Percentiles rank a stretch among this genome's conserved stretches.
phyloP scores from a whole-genome alignment of 1,140 invertebrate species.

The Saccostrea glomerata region DNA sequence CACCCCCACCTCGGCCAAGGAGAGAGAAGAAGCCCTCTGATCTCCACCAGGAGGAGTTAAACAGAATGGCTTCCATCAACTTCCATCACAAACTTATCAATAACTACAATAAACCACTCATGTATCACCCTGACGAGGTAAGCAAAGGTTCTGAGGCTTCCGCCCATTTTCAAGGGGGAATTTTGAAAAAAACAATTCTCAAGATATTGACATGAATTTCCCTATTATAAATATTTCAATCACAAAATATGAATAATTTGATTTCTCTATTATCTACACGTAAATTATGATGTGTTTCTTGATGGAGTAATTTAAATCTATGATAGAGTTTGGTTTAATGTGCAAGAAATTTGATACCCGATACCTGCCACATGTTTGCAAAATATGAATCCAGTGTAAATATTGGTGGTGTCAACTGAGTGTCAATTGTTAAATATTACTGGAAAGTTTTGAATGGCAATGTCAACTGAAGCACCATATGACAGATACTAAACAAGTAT shows the following conservation, averaged over 20 bases:
- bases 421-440: constrained; percentile 14
- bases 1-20: not conserved
- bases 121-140: constrained; percentile 58
- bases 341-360: not conserved
- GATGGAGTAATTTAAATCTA: not conserved
- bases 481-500: constrained; percentile 18
- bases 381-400: not conserved
- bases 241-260: too few relatives aligned
- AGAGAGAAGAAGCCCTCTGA: constrained; percentile 24
- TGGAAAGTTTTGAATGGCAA: constrained; percentile 22
- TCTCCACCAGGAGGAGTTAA: constrained; percentile 41
- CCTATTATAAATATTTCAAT: too few relatives aligned
- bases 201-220: too few relatives aligned
- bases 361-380: not conserved
- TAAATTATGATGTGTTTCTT: not conserved
- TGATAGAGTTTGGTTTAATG: not conserved
- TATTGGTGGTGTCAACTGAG: not conserved
- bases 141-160: not conserved
- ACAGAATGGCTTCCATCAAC: constrained; percentile 54
- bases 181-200: not conserved
- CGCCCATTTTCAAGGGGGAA: not conserved
- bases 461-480: constrained; percentile 9
- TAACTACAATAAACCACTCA: constrained; percentile 54
- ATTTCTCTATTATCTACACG: not conserved
- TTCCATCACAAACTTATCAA: constrained; percentile 53